Conservation (phyloP, 2,797 vertebrate genomes). For the Tachyglossus aculeatus region DNA sequence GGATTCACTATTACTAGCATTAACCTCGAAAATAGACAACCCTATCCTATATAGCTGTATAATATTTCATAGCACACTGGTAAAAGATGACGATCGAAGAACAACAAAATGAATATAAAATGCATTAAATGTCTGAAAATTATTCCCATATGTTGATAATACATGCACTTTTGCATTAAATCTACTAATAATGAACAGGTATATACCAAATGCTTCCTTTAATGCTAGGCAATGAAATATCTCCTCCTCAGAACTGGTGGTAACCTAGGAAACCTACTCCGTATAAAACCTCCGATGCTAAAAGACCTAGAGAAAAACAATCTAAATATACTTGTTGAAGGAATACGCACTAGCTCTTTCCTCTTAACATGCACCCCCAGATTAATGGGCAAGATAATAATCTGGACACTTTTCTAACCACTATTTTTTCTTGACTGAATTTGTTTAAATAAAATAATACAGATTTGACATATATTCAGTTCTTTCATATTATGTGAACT, state of each 20-base stretch:
- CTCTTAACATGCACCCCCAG: not conserved
- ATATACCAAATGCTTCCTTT: not conserved
- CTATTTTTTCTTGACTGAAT: conserved; percentile 32
- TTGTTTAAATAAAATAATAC: conserved; percentile 39
- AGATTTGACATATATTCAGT: not conserved
- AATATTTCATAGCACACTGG: too few species aligned
- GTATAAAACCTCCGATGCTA: conserved; percentile 6
- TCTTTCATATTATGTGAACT: not conserved
- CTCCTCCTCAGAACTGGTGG: not conserved
- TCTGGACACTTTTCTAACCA: conserved; percentile 1
- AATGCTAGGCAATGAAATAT: not conserved
- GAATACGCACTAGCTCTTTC: not conserved
- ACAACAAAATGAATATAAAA: conserved; percentile 5
- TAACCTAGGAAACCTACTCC: not conserved
- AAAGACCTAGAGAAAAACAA: not conserved
- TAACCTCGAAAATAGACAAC: too few species aligned
- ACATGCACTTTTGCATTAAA: not conserved
- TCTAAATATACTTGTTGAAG: not conserved
- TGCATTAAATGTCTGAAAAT: not conserved
- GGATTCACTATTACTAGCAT: too few species aligned
- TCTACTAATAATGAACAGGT: not conserved
- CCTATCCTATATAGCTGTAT: too few species aligned
- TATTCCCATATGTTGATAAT: conserved; percentile 1
- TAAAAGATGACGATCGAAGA: too few species aligned
- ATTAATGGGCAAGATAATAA: not conserved